Evolutionary conservation across 2,888 invertebrate species (phyloP).

Genomic region (Busseola fusca): DNA sequence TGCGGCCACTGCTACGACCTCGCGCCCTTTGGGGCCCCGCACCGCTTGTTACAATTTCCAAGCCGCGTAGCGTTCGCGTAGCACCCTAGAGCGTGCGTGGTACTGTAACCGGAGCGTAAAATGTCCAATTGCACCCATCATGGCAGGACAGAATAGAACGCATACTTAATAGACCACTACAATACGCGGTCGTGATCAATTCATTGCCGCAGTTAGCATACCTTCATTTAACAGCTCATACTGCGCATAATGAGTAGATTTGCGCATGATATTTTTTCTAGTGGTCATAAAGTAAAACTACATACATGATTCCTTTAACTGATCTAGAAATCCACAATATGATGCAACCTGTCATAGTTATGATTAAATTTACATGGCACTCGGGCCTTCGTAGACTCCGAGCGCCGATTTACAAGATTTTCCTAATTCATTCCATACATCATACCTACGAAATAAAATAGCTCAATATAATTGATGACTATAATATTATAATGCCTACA

Average conservation of each 20-base stretch:
- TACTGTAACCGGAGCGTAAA: constrained; percentile 37
- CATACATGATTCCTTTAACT: background rate
- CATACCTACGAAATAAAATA: constrained; percentile 29
- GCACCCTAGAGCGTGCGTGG: constrained; percentile 28
- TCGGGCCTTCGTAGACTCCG: background rate
- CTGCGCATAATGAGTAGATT: background rate
- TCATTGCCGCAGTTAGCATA: constrained; percentile 3
- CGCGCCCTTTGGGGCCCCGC: constrained; percentile 49
- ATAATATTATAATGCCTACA: constrained; percentile 36
- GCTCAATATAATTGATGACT: constrained; percentile 24
- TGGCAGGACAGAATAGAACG: background rate
- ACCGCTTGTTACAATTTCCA: constrained; percentile 35
- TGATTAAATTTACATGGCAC: background rate
- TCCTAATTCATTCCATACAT: background rate
- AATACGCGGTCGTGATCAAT: constrained; percentile 23
- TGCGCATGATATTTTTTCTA: background rate
- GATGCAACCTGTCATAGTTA: background rate
- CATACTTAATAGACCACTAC: background rate
- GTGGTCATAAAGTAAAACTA: background rate
- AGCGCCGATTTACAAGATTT: background rate
- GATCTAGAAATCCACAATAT: background rate
- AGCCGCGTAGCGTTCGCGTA: constrained; percentile 44
- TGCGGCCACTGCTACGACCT: constrained; percentile 31
- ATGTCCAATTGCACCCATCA: constrained; percentile 10
- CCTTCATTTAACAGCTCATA: background rate